Conservation (phyloP, 2,113 vertebrate genomes). For the Paraplagusia blochii region DNA sequence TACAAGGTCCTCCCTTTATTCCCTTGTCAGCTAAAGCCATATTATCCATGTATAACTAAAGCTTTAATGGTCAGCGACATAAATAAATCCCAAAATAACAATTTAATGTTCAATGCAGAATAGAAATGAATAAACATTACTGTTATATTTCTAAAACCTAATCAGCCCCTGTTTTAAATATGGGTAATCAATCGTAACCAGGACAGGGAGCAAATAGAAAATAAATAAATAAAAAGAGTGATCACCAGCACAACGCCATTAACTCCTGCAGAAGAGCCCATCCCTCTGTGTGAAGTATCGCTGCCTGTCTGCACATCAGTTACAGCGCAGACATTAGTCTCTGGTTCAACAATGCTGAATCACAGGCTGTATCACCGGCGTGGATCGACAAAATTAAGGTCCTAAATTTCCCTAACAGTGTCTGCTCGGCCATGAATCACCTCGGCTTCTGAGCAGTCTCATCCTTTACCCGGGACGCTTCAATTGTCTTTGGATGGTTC, state of each 20-base stretch:
- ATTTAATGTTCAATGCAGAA: too few species aligned
- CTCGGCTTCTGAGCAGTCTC: conserved; percentile 35
- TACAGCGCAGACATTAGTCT: conserved; percentile 61
- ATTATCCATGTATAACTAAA: too few species aligned
- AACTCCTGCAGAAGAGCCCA: conserved; percentile 46
- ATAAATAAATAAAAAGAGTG: conserved; percentile 8
- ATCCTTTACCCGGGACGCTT: conserved; percentile 58
- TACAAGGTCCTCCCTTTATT: too few species aligned
- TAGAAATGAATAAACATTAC: too few species aligned
- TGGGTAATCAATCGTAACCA: not conserved
- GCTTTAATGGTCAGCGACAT: too few species aligned
- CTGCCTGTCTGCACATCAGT: conserved; percentile 52
- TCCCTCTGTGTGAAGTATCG: conserved; percentile 66
- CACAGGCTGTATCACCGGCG: conserved; percentile 54
- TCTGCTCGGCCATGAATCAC: conserved; percentile 63
- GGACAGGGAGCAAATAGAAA: not conserved
- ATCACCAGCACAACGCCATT: conserved; percentile 54
- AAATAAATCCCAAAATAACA: too few species aligned
- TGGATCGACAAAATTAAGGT: conserved; percentile 69
- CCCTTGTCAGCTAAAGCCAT: too few species aligned
- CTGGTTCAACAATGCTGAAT: conserved; percentile 63
- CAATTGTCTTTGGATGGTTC: conserved; percentile 48
- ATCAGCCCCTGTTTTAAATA: too few species aligned
- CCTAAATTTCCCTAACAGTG: conserved; percentile 70
- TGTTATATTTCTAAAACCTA: too few species aligned